Percentiles rank a stretch among this genome's conserved stretches.
Evolutionary conservation across 1,140 invertebrate species (phyloP).

Genomic region (Calliopsis andreniformis): DNA sequence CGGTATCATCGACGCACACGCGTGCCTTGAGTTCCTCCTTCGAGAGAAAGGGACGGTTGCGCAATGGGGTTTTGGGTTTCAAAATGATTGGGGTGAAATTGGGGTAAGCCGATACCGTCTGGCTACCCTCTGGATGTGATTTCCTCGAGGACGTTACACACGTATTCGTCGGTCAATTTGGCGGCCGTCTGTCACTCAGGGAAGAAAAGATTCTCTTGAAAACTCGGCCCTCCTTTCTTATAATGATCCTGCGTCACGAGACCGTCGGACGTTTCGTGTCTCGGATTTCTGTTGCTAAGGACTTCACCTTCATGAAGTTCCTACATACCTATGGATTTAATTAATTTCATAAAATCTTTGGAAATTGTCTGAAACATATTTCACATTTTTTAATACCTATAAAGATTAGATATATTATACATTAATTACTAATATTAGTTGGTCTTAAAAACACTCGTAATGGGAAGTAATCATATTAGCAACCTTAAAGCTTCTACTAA

Average conservation of each 20-base stretch:
- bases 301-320: neutral
- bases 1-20: slow-evolving; percentile 69
- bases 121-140: slow-evolving; percentile 54
- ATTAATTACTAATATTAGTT: no score
- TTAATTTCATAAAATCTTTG: neutral
- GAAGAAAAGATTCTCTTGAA: slow-evolving; percentile 61
- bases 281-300: slow-evolving; percentile 13
- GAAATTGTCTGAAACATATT: neutral
- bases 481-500: no score
- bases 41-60: slow-evolving; percentile 39
- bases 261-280: neutral
- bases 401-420: no score
- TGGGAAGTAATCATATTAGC: no score
- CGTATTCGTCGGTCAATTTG: slow-evolving; percentile 72
- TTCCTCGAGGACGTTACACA: slow-evolving; percentile 56
- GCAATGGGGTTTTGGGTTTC: slow-evolving; percentile 76
- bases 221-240: slow-evolving; percentile 52
- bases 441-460: no score
- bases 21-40: slow-evolving; percentile 28
- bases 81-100: slow-evolving; percentile 81
- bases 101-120: slow-evolving; percentile 78
- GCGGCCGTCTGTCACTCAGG: slow-evolving; percentile 58
- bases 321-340: neutral
- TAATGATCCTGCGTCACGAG: slow-evolving; percentile 45
- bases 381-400: no score